Base-by-base conservation (phyloP, 2,888 invertebrate species). In the Dysmachus trigonus region DNA sequence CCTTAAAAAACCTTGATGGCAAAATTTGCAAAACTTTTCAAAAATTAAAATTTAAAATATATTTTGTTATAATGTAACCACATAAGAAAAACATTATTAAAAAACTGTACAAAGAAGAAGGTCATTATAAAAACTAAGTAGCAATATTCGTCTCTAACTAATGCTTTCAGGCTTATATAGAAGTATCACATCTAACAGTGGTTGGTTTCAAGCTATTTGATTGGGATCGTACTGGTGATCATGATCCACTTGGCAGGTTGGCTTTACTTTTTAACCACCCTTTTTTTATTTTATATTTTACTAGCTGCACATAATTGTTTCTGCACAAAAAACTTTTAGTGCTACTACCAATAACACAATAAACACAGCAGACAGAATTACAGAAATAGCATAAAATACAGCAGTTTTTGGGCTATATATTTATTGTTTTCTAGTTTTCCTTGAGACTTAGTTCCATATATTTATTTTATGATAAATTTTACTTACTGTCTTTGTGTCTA, bases 211-310 rank as follows among this genome's bases (percentile, higher is more conserved):
- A 93, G 91, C 95, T 98, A 90, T 97, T 94, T 94, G 98, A 98
- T 95, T 97, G 97, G 95, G 98, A 98, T 94, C 95, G 96, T 91
- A 95, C 97, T 89, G 96, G 96, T 91, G 95, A 95, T 92, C 98
- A 98, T 93, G 98, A 98, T 93, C 95, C 95, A 90, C 95, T 98
- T 90, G 98, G 98, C 94, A 97, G 97, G 97, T 96, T 93, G 93
- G 94, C 93, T 88, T 87, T n/a, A 47, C 8, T 84, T 73, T 73
- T 73, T 84, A 47, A 47, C 33, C 33, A 76, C 35, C 30, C 18
- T 62, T 41, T 77, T n/a, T 77, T 13, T 73, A 73, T 38, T 73
- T 47, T 51, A 6, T 76, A 33, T 53, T 88, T 41, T 87, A 73
- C 15, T 33, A 73, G 27, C 15, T 33, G 62, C 62, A 62, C 62